Base-by-base conservation (phyloP, 1,140 invertebrate species). In the Planococcus citri region DNA sequence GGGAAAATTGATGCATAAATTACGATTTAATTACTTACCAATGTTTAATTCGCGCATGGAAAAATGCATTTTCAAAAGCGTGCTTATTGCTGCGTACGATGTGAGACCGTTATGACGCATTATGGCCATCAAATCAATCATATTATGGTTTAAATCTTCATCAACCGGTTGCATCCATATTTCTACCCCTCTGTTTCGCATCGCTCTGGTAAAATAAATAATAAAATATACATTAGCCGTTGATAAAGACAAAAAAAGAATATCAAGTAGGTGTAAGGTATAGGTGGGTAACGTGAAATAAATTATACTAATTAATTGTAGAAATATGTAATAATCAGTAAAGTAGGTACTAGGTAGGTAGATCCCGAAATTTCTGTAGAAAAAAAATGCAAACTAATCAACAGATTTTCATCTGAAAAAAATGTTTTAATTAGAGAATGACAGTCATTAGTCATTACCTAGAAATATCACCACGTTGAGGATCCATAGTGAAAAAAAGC, bases 161-260 rank as follows among this genome's bases (percentile, higher is more conserved):
- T 78, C 76, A 12, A 80, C 74, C 4, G 82, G 77, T 37, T 82
- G 76, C 57, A 97, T 78, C 74, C 83, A 95, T 73, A 99, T 89
- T 82, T 99, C 97, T 0, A 98, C 85, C 2, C 95, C 94, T 77
- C 97, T 83, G 77, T 99, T 99, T 71, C 95, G 85, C 96, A 99
- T 98, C 0, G 97, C 96, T 76, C 95, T 86, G 75, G 68, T 80
- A 80, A 73, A 72, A 70, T 29, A 68, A 9, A 33, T 33, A 6
- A 12, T 33, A 12, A 33, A 33, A 33, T 33, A n/a, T 33, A 33
- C 29, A 3, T 12, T n/a, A n/a, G n/a, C n/a, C n/a, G n/a, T n/a
- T n/a, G n/a, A n/a, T n/a, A n/a, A n/a, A n/a, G n/a, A n/a, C n/a
- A n/a, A n/a, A n/a, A n/a, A n/a, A n/a, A n/a, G n/a, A n/a, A n/a